Evolutionary conservation across 2,113 vertebrate species (phyloP).

Genomic region (Sturnira hondurensis): DNA sequence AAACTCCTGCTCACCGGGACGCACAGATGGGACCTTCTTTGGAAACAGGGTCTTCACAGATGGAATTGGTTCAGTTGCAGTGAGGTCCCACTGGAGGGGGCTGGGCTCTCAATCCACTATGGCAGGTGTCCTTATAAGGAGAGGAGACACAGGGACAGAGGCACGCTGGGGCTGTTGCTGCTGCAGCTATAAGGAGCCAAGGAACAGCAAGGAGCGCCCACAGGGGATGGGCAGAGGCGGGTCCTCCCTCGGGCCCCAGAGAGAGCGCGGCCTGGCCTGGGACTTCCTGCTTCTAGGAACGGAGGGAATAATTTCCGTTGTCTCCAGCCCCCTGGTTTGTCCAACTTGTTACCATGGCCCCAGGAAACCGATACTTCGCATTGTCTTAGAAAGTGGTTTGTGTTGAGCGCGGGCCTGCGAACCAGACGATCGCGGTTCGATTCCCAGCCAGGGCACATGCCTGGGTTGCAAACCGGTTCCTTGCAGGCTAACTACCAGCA

Average conservation of each 20-base stretch:
- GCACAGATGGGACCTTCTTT: background rate
- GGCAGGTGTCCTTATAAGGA: no score
- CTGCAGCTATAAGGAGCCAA: background rate
- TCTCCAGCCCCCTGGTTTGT: background rate
- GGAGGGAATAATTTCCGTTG: no score
- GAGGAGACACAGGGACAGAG: background rate
- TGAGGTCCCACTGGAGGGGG: background rate
- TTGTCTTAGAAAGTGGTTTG: background rate
- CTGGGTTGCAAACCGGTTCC: no score
- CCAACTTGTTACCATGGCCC: background rate
- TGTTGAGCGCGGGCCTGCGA: no score
- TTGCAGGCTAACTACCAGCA: no score
- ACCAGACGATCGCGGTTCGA: no score
- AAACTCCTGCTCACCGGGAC: background rate
- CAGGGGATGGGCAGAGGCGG: background rate
- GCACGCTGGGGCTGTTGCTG: no score
- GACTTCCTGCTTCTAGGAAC: background rate
- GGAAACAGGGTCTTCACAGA: background rate
- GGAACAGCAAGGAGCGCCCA: fast-evolving
- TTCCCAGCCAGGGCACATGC: no score
- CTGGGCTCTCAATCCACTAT: no score
- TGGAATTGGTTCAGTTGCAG: background rate
- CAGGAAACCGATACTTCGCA: background rate
- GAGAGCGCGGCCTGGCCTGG: background rate
- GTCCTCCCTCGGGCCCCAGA: background rate